Evolutionary conservation across 2,797 vertebrate genomes (phyloP), one percentile per base, ranked within the genome.

Genomic region (Rhadinocentrus ornatus): DNA sequence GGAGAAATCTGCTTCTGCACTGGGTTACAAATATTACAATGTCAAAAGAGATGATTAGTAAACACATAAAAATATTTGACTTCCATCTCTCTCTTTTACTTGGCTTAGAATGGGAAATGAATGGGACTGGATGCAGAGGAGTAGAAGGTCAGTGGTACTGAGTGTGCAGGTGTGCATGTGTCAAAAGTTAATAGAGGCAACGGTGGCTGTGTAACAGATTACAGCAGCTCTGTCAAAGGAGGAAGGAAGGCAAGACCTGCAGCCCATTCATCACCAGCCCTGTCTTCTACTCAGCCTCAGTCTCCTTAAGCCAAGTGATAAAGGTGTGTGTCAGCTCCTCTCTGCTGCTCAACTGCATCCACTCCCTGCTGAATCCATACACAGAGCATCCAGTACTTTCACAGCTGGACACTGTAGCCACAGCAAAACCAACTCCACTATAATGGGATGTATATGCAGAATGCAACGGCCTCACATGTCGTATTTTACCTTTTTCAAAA

Each of bases 111-210:
- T 67, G 53, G 13, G 62, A 74, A n/a, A 71, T 77, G 75, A 78
- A 68, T 69, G 62, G 79, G 75, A 73, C 64, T 66, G 71, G 78
- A 71, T 73, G 80, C 53, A 32, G 62, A 84, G 73, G 71, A 87
- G 83, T 84, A 80, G 90, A 86, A 88, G 91, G 89, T 88, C 88
- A 86, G 78, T 55, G 72, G 78, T 50, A 78, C 82, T 82, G 86
- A 89, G 86, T 77, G 86, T 82, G 89, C 82, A 87, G 89, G 89
- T 85, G 89, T 82, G 88, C 87, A 87, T 85, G 86, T 89, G 92
- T 92, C 91, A 89, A 83, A 85, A 91, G 93, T 92, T 92, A 93
- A 94, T 94, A 88, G 91, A 91, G 90, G 91, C 89, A 74, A 69
- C 66, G 77, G 83, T 72, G 84, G 89, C 91, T 90, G 80, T 83